phyloP scores from a whole-genome alignment of 2,888 invertebrate genomes.

The Caenorhabditis doughertyi region DNA sequence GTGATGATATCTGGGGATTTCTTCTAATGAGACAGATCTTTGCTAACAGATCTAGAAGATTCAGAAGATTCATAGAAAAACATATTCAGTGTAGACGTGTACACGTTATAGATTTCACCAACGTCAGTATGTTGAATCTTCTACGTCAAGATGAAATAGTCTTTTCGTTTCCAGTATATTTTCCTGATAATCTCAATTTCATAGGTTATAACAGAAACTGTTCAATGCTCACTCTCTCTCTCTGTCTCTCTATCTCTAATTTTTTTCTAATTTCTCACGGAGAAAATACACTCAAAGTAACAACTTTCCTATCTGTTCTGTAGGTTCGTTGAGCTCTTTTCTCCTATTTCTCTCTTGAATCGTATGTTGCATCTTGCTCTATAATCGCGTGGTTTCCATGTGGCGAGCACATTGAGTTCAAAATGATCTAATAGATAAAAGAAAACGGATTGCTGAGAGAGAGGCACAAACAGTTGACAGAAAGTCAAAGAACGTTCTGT shows the following conservation, averaged over 20 bases:
- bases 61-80: too few relatives aligned
- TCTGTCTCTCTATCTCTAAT: constrained; percentile 18
- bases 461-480: constrained; percentile 40
- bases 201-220: constrained; percentile 32
- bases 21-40: too few relatives aligned
- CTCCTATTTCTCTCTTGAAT: constrained; percentile 2
- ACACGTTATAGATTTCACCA: too few relatives aligned
- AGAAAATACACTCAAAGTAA: constrained; percentile 48
- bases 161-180: too few relatives aligned
- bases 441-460: constrained; percentile 5
- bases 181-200: neutral
- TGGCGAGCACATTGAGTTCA: constrained; percentile 56
- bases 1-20: too few relatives aligned
- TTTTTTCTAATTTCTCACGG: constrained; percentile 39
- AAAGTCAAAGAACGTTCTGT: constrained; percentile 31
- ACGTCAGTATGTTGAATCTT: too few relatives aligned
- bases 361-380: constrained; percentile 31
- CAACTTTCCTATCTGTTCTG: constrained; percentile 26
- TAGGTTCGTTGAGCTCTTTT: constrained; percentile 1
- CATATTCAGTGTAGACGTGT: too few relatives aligned
- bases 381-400: constrained; percentile 53
- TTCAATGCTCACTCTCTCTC: constrained; percentile 47
- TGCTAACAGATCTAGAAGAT: too few relatives aligned
- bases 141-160: too few relatives aligned
- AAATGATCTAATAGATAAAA: constrained; percentile 4